These are phyloP conservation scores for Microtus ochrogaster DNA, from an alignment of 2,113 vertebrate species.

Conservation along the genomic window DNA sequence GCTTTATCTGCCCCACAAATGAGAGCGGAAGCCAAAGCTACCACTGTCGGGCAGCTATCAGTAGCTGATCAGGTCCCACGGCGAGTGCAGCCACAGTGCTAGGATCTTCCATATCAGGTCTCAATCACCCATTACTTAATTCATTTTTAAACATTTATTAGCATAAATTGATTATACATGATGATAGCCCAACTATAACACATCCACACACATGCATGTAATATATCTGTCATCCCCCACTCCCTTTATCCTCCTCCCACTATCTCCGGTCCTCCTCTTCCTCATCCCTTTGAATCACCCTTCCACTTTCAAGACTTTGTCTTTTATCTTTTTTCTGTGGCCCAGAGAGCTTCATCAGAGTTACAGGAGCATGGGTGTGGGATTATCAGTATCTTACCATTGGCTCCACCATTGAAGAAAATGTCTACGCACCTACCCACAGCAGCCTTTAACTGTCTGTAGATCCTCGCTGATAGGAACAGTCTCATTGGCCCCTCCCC, in stretches of 20 bases:
- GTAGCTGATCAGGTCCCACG: background rate
- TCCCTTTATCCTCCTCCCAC: too few species aligned
- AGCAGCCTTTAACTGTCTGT: background rate
- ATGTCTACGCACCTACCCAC: background rate
- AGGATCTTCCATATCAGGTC: background rate
- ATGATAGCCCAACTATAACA: background rate
- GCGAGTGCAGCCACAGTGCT: fast-evolving
- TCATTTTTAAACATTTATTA: background rate
- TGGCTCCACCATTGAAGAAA: background rate
- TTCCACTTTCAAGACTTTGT: background rate
- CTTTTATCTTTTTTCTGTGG: background rate
- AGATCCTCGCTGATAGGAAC: background rate
- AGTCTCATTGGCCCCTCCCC: background rate
- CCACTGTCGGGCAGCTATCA: background rate
- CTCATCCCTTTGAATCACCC: too few species aligned
- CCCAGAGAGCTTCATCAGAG: too few species aligned
- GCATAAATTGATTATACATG: background rate
- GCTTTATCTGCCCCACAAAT: fast-evolving
- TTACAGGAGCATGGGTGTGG: background rate
- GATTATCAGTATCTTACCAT: too few species aligned
- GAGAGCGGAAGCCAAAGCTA: background rate
- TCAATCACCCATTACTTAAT: too few species aligned
- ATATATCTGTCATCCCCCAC: too few species aligned
- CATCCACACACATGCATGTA: background rate
- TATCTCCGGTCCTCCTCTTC: too few species aligned